phyloP scores from a whole-genome alignment of 2,888 invertebrate species.

The Hydropsyche betteni region DNA sequence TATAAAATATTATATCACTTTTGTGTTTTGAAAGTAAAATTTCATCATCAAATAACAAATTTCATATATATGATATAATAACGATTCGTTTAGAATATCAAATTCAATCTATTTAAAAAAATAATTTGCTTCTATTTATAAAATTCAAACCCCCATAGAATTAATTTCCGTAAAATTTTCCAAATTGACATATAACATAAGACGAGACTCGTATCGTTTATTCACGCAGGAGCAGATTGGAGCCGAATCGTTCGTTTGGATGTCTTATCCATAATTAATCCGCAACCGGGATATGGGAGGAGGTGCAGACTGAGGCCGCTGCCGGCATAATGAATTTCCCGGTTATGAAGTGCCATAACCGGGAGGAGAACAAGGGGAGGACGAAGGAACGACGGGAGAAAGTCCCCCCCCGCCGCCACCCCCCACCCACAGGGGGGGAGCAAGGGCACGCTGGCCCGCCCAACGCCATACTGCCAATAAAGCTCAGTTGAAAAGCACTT shows the following conservation, averaged over 20 bases:
- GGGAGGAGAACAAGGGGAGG: background rate
- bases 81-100: too few species aligned
- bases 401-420: background rate
- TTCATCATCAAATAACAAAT: too few species aligned
- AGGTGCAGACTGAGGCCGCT: background rate
- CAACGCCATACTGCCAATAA: conserved; percentile 64
- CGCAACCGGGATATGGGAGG: conserved; percentile 40
- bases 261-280: conserved; percentile 34
- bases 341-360: conserved; percentile 37
- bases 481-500: conserved; percentile 67
- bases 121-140: too few species aligned
- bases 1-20: too few species aligned
- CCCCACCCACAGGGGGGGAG: background rate
- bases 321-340: conserved; percentile 35
- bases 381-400: background rate
- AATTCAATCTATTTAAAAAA: too few species aligned
- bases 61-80: too few species aligned
- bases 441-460: conserved; percentile 55
- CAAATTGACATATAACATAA: background rate
- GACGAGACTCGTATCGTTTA: background rate
- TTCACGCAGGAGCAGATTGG: background rate
- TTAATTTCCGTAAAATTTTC: background rate
- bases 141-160: too few species aligned
- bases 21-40: too few species aligned
- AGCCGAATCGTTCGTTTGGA: conserved; percentile 22